Evolutionary conservation across 2,113 vertebrate species (phyloP).

Genomic region (Zosterops japonicus): DNA sequence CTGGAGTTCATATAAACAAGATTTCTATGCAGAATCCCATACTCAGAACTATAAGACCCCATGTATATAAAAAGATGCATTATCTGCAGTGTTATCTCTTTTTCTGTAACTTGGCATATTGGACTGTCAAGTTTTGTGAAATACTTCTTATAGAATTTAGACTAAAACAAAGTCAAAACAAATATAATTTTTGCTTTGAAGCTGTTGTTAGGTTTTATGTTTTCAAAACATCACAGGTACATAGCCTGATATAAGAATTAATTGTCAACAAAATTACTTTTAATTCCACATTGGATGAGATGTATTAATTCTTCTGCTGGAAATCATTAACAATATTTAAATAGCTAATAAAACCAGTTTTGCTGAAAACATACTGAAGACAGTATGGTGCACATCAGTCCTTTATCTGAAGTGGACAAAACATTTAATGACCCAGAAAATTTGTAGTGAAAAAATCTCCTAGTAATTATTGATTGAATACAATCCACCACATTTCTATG

Average conservation of each 20-base stretch:
- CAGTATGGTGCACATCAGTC: not conserved
- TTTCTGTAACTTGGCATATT: not conserved
- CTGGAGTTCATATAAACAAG: not conserved
- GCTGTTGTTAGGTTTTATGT: not conserved
- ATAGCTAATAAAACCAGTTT: not conserved
- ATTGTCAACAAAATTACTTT: not conserved
- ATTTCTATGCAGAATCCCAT: not conserved
- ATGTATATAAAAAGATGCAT: not conserved
- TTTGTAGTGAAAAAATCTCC: not conserved
- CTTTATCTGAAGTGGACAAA: not conserved
- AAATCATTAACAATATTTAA: not conserved
- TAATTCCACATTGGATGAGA: not conserved
- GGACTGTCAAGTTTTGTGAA: not conserved
- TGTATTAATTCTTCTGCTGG: not conserved
- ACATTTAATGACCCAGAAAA: not conserved
- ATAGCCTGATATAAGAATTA: not conserved
- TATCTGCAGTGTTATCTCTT: not conserved
- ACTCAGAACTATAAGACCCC: not conserved
- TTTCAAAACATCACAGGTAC: not conserved
- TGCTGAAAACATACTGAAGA: not conserved
- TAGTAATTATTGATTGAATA: not conserved
- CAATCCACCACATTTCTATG: not conserved
- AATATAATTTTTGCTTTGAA: not conserved
- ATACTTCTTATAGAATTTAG: not conserved
- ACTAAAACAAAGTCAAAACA: not conserved